Percentiles rank a stretch among this genome's conserved stretches.
These are phyloP conservation scores for Caenorhabditis drosophilae DNA, from an alignment of 2,888 invertebrate species.

Conservation along the genomic window DNA sequence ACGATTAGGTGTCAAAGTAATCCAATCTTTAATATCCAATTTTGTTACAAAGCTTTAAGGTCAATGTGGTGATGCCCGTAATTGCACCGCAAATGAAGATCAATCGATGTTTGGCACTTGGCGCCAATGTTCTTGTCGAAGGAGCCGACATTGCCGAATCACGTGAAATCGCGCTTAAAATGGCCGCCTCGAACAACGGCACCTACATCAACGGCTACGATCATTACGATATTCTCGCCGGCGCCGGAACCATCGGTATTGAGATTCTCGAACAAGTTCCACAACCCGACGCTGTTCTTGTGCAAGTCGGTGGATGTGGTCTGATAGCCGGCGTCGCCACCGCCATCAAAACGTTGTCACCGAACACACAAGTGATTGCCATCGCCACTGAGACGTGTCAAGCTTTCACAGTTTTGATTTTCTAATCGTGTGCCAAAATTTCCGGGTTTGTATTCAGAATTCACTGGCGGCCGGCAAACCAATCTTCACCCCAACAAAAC, in stretches of 20 bases:
- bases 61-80: slow-evolving; percentile 81
- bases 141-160: slow-evolving; percentile 75
- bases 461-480: slow-evolving; percentile 80
- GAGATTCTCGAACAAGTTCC: slow-evolving; percentile 85
- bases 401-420: slow-evolving; percentile 77
- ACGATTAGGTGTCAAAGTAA: slow-evolving; percentile 77
- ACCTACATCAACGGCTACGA: slow-evolving; percentile 76
- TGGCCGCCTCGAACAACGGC: slow-evolving; percentile 77
- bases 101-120: slow-evolving; percentile 82
- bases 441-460: slow-evolving; percentile 72
- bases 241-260: slow-evolving; percentile 89
- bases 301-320: slow-evolving; percentile 90
- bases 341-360: slow-evolving; percentile 84
- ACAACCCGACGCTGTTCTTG: slow-evolving; percentile 81
- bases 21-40: slow-evolving; percentile 74
- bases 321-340: slow-evolving; percentile 86
- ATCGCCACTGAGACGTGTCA: slow-evolving; percentile 89
- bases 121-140: slow-evolving; percentile 83
- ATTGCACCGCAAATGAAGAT: slow-evolving; percentile 95
- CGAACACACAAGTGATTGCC: slow-evolving; percentile 83
- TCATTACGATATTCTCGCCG: slow-evolving; percentile 91
- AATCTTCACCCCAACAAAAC: slow-evolving; percentile 76
- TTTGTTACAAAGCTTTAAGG: slow-evolving; percentile 10
- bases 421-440: slow-evolving; percentile 69
- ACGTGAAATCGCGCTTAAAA: slow-evolving; percentile 79